Conservation (phyloP, 1,140 invertebrate genomes). For the Drosophila kanapiae region DNA sequence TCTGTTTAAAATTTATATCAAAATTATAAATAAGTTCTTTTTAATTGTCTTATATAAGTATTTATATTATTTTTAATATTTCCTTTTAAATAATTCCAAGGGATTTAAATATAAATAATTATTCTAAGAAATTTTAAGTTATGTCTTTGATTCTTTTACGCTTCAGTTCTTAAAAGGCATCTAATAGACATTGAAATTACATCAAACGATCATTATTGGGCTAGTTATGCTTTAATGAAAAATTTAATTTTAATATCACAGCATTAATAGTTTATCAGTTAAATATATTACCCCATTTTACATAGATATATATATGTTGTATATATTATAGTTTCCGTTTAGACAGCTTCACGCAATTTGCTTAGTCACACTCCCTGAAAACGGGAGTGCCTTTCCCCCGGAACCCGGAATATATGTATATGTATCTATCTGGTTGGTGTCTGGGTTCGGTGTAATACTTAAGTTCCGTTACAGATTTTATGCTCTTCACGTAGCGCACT, state of each 20-base stretch:
- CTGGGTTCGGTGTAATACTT: slow-evolving; percentile 19
- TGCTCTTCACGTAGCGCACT: slow-evolving; percentile 57
- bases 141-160: too few relatives aligned
- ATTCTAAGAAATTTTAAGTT: too few relatives aligned
- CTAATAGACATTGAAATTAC: too few relatives aligned
- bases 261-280: neutral
- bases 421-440: slow-evolving; percentile 16
- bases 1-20: too few relatives aligned
- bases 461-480: slow-evolving; percentile 52
- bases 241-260: too few relatives aligned
- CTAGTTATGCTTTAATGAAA: too few relatives aligned
- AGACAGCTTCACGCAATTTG: slow-evolving; percentile 22
- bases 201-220: too few relatives aligned
- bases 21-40: too few relatives aligned
- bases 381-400: neutral
- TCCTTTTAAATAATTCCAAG: too few relatives aligned
- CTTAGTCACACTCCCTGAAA: slow-evolving; percentile 15
- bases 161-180: neutral
- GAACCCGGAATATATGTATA: neutral
- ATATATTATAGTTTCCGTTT: neutral
- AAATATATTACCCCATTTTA: neutral
- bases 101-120: neutral
- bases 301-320: neutral
- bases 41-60: too few relatives aligned
- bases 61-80: too few relatives aligned